phyloP scores from a whole-genome alignment of 2,888 invertebrate genomes.

The Hetaerina titia region DNA sequence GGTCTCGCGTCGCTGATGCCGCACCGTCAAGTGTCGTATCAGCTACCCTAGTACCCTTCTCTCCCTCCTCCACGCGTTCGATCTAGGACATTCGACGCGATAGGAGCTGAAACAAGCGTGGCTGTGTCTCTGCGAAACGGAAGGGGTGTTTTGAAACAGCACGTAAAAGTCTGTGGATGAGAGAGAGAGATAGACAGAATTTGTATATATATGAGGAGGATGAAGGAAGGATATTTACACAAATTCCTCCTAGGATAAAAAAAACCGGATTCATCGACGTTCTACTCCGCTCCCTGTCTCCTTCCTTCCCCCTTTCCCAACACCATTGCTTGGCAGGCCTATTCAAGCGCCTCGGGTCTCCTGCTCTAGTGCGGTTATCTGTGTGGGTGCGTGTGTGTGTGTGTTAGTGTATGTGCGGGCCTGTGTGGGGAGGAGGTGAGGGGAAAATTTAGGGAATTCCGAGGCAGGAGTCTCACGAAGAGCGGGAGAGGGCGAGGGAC shows the following conservation, averaged over 20 bases:
- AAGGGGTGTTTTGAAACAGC: too few species aligned
- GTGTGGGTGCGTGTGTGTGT: not conserved
- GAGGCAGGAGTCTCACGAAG: not conserved
- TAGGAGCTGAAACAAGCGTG: not conserved
- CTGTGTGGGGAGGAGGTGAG: not conserved
- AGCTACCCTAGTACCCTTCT: not conserved
- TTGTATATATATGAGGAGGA: not conserved
- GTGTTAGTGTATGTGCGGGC: not conserved
- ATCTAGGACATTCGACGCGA: not conserved
- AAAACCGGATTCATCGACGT: not conserved
- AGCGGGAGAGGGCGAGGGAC: not conserved
- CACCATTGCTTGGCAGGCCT: not conserved
- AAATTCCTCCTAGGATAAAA: not conserved
- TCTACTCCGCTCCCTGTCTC: not conserved
- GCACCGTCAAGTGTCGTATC: conserved; percentile 33
- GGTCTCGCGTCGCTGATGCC: conserved; percentile 22
- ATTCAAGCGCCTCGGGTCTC: not conserved
- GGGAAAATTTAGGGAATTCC: not conserved
- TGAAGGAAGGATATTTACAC: not conserved
- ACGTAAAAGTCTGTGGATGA: not conserved
- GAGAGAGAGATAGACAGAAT: not conserved
- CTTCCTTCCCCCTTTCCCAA: too few species aligned
- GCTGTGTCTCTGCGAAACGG: not conserved
- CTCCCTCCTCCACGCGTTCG: not conserved
- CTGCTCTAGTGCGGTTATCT: not conserved